Conservation (phyloP, 2,113 vertebrate species). For the Halichoeres trimaculatus region DNA sequence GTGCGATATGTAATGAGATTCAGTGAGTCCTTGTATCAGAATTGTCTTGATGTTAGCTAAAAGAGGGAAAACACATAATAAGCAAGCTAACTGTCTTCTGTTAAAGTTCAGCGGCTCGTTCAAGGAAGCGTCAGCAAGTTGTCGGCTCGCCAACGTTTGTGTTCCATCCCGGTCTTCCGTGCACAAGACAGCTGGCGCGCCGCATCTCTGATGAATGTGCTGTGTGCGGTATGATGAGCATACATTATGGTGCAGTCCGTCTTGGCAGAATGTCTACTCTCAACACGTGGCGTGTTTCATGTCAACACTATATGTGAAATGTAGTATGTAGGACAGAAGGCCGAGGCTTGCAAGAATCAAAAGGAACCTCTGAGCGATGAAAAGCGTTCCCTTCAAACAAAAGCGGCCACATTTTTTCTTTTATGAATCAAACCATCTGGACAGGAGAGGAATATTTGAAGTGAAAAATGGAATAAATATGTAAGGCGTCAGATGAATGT, state of each 20-base stretch:
- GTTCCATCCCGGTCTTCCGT: conserved; percentile 29
- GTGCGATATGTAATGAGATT: conserved; percentile 30
- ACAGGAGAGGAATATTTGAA: conserved; percentile 45
- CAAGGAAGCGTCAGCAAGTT: conserved; percentile 22
- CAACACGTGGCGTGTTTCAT: conserved; percentile 40
- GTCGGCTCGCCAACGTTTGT: conserved; percentile 10
- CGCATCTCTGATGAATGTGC: conserved; percentile 13
- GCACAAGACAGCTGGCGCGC: conserved; percentile 40
- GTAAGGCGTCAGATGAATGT: conserved; percentile 55
- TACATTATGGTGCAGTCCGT: conserved; percentile 38
- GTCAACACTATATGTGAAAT: conserved; percentile 23
- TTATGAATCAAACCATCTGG: conserved; percentile 17
- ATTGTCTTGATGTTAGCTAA: conserved; percentile 15
- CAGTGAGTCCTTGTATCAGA: conserved; percentile 25
- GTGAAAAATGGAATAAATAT: conserved; percentile 74
- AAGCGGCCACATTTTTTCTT: conserved; percentile 2
- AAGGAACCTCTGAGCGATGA: conserved; percentile 31
- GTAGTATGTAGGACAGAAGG: conserved; percentile 20
- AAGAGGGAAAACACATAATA: conserved; percentile 3
- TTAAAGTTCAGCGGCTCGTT: conserved; percentile 10
- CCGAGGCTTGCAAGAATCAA: conserved; percentile 24
- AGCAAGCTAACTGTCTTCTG: conserved; percentile 1
- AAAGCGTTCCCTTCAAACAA: conserved; percentile 27
- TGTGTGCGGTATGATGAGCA: conserved; percentile 27
- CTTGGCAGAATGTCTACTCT: conserved; percentile 34